Evolutionary conservation across 2,113 vertebrate species (phyloP).

Genomic region (Sapajus apella): DNA sequence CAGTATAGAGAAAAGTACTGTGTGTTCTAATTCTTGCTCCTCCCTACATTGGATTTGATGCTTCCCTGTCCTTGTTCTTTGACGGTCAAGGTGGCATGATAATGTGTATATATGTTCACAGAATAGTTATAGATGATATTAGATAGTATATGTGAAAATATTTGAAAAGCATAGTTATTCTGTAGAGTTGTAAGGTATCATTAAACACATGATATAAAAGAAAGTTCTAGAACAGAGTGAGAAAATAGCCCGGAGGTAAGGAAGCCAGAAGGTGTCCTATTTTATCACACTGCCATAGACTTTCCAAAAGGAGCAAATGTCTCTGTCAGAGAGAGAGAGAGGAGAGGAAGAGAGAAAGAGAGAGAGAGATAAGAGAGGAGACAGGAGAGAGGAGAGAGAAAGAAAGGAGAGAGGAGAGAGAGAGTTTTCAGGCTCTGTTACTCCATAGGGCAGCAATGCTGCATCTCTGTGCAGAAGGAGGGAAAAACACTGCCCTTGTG

Average conservation of each 20-base stretch:
- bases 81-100: neutral
- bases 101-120: neutral
- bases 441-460: too few species aligned
- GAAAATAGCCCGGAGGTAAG: neutral
- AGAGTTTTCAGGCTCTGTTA: too few species aligned
- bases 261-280: neutral
- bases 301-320: neutral
- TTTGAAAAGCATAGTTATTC: neutral
- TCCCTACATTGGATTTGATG: neutral
- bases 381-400: too few species aligned
- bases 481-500: too few species aligned
- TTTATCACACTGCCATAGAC: neutral
- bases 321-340: neutral
- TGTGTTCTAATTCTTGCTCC: neutral
- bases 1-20: neutral
- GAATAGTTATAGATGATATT: neutral
- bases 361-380: neutral
- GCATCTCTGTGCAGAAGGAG: too few species aligned
- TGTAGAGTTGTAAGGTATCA: neutral
- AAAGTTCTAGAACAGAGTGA: neutral
- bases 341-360: too few species aligned
- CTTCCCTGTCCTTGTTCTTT: neutral
- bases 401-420: too few species aligned
- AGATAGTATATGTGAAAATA: neutral
- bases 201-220: neutral